Evolutionary conservation across 2,888 invertebrate genomes (phyloP), one percentile per base, ranked within the genome.

Genomic region (Petrolisthes cinctipes): DNA sequence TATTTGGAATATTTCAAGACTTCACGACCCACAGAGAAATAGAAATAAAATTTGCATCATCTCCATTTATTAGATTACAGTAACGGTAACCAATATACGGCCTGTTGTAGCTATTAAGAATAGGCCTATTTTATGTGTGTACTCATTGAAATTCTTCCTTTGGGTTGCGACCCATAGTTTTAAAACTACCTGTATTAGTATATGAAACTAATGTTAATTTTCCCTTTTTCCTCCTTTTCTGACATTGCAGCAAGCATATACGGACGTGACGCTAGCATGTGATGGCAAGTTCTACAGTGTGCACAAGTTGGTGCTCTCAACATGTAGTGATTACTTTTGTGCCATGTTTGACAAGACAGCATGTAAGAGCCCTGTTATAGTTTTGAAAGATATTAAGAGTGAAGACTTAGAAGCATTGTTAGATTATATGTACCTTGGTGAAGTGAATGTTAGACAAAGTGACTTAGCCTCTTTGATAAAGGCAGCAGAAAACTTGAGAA

Each of bases 371-470:
- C 90, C 90, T 76, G 87, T 90, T 66, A 90, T 90, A 89, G 90
- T 90, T 83, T 83, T 90, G 79, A 90, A 90, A 89, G 90, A 90
- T 66, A 90, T 90, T 11, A 90, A 90, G 66, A 86, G 89, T 86
- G 89, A 90, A 71, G 90, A 90, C 85, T 68, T 90, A 66, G 90
- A 90, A 80, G 90, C 90, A 57, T 85, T 90, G 66, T 90, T 90
- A 78, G 90, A 90, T 79, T 90, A 90, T 84, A 90, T 90, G 90
- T 90, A 90, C 90, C 86, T 90, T 82, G 90, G 90, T 78, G 90
- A 90, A 85, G 90, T 90, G 84, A 90, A 90, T 86, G 90, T 90
- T 57, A 83, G 90, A 73, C 90, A 90, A 78, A 85, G 89, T 81
- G 90, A 90, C 81, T 86, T 90, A 76, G 88, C 90, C 14, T 88